phyloP scores from a whole-genome alignment of 1,140 invertebrate genomes.

The Harpegnathos saltator region DNA sequence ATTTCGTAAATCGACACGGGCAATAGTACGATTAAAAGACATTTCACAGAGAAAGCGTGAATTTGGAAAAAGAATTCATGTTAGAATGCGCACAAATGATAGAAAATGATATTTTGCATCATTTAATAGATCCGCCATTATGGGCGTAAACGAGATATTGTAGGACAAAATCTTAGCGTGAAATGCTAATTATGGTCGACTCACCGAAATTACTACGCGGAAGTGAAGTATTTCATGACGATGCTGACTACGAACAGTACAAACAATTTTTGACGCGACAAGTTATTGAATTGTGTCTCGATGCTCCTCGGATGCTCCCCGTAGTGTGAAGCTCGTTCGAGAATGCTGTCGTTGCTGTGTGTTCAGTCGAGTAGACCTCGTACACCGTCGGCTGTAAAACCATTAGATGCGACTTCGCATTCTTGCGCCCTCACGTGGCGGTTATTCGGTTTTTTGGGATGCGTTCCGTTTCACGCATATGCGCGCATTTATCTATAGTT shows the following conservation, averaged over 20 bases:
- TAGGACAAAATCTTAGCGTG: constrained; percentile 43
- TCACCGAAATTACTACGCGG: constrained; percentile 70
- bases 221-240: constrained; percentile 64
- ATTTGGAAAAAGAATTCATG: background rate
- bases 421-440: no score
- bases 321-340: constrained; percentile 39
- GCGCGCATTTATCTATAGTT: no score
- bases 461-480: no score
- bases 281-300: constrained; percentile 42
- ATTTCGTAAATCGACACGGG: background rate
- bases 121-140: constrained; percentile 47
- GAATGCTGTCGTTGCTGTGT: constrained; percentile 67
- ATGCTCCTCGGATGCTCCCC: constrained; percentile 23
- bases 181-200: constrained; percentile 53
- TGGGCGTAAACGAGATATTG: constrained; percentile 7
- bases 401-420: background rate
- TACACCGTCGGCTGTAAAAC: background rate
- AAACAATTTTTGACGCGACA: constrained; percentile 63
- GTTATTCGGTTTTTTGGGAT: no score
- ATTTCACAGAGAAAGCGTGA: background rate
- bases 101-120: background rate
- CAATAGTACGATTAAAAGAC: background rate
- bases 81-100: background rate
- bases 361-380: constrained; percentile 56
- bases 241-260: constrained; percentile 59